These are phyloP conservation scores for Heterodera filipjevi DNA, from an alignment of 2,888 invertebrate species.

Conservation along the genomic window DNA sequence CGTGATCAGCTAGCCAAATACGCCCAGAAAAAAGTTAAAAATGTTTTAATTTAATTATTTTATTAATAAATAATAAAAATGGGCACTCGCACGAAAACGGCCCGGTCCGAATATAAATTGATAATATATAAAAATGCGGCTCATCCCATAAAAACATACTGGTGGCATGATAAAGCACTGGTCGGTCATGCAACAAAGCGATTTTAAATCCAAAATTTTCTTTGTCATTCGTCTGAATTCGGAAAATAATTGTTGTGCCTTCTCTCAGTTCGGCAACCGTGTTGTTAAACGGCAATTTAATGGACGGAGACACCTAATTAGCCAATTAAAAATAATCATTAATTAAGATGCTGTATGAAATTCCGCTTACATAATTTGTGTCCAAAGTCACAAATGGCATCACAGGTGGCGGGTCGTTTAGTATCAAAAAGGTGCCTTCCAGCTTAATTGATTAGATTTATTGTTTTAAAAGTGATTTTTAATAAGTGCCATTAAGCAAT, in stretches of 20 bases:
- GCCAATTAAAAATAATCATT: too few relatives aligned
- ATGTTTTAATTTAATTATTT: too few relatives aligned
- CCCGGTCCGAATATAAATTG: too few relatives aligned
- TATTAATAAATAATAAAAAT: too few relatives aligned
- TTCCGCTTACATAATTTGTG: not conserved
- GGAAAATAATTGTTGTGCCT: not conserved
- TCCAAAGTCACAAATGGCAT: not conserved
- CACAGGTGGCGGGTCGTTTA: not conserved
- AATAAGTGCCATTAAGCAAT: not conserved
- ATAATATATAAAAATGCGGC: too few relatives aligned
- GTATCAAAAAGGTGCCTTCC: not conserved
- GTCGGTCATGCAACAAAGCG: not conserved
- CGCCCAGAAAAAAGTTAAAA: too few relatives aligned
- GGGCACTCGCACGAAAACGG: too few relatives aligned
- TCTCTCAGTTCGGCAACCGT: not conserved
- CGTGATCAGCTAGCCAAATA: too few relatives aligned
- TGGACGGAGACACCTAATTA: not conserved
- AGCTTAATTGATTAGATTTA: not conserved
- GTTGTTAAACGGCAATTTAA: not conserved
- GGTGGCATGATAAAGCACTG: not conserved
- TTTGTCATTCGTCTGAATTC: not conserved
- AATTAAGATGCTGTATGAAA: too few relatives aligned
- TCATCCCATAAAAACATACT: not conserved
- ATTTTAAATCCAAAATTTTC: not conserved
- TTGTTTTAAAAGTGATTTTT: not conserved